Percentiles rank a stretch among this genome's conserved stretches.
Evolutionary conservation across 2,113 vertebrate genomes (phyloP).

Genomic region (Atherinomorus stipes): DNA sequence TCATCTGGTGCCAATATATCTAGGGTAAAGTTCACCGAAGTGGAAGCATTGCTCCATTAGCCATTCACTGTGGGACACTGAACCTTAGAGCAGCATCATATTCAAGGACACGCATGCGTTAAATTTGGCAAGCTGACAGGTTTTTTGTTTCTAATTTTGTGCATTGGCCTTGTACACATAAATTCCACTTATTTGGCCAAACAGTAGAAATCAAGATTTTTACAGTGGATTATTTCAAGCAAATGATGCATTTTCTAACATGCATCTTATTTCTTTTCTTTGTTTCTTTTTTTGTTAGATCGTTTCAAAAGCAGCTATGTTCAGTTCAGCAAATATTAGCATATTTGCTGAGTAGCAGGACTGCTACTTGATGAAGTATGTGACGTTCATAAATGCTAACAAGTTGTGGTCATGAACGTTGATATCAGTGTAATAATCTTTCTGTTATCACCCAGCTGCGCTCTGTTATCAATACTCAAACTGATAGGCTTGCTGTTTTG

Average conservation of each 20-base stretch:
- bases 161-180: background rate
- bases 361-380: no score
- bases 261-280: background rate
- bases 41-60: conserved; percentile 20
- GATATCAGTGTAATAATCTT: background rate
- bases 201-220: background rate
- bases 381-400: conserved; percentile 32
- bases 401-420: conserved; percentile 5
- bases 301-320: background rate
- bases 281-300: background rate
- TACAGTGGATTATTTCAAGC: background rate
- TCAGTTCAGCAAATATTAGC: no score
- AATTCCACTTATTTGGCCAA: background rate
- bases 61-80: conserved; percentile 2
- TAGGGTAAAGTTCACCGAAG: conserved; percentile 69
- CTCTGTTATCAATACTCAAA: conserved; percentile 3
- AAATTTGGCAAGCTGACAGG: conserved; percentile 3
- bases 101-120: conserved; percentile 10
- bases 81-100: conserved; percentile 19
- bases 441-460: conserved; percentile 2
- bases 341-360: conserved; percentile 40
- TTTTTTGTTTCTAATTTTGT: conserved; percentile 14
- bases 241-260: background rate
- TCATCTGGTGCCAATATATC: conserved; percentile 26
- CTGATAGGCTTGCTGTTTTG: background rate